Evolutionary conservation across 2,113 vertebrate genomes (phyloP), one percentile per base, ranked within the genome.

Genomic region (Lycocorax pyrrhopterus): DNA sequence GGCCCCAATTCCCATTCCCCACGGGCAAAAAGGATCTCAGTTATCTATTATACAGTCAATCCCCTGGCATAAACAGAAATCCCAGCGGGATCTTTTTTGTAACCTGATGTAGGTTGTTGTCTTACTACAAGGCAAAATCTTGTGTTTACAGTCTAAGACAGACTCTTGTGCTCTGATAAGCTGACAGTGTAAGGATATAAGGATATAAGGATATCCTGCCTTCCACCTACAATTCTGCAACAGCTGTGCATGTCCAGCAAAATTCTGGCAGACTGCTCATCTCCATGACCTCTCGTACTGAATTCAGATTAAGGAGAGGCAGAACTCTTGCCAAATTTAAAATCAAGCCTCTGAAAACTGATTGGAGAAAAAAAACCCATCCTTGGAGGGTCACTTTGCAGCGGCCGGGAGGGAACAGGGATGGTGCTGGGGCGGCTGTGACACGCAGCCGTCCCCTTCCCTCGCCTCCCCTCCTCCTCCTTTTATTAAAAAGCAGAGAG

Each of bases 401-500:
- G 92, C 20, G 13, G 90, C 53, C 3, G 10, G 41, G 71, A 87
- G 77, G 67, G 64, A 79, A 55, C 4, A 72, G 7, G 93, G 97
- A 95, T 29, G 76, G 91, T 80, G 68, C 80, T 55, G 78, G 91
- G 81, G 88, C 7, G 44, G 88, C 77, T 69, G 77, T 6, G 33
- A 78, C 89, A 94, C 72, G 26, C 94, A 94, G 96, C 84, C 90
- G 3, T 55, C 78, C 71, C 77, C 66, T 58, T 64, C 80, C 74
- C 82, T 72, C 1, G 3, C 68, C 66, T 93, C 85, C 87, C 84
- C 44, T 84, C 87, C 94, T 91, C 90, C 78, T 86, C 64, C 84
- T 90, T 94, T 96, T 88, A 98, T 97, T 97, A 97, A 97, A 98
- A 97, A 96, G 98, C 94, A 94, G 96, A 96, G 96, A 95, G 97